Conservation (phyloP, 2,888 invertebrate genomes). For the Neuroscelio doddi region DNA sequence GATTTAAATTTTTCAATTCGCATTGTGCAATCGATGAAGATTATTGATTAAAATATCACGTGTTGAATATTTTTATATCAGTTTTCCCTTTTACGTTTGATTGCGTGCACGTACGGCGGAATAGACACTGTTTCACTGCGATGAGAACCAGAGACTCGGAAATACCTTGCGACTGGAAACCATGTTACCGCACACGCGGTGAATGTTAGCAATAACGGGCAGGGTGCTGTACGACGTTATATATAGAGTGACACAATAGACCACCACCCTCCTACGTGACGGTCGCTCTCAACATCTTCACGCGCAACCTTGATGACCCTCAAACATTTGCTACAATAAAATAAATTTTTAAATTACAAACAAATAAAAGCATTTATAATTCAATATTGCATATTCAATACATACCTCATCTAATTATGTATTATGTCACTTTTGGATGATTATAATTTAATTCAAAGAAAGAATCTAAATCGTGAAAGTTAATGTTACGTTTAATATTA, state of each 20-base stretch:
- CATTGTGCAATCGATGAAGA: no score
- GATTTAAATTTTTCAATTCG: no score
- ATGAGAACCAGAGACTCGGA: constrained; percentile 47
- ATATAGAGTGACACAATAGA: constrained; percentile 70
- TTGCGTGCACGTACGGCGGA: constrained; percentile 44
- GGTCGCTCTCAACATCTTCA: constrained; percentile 27
- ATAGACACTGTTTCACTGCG: constrained; percentile 50
- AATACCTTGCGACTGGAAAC: constrained; percentile 70
- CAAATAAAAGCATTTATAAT: no score
- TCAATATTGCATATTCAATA: no score
- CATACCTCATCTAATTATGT: no score
- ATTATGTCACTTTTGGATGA: no score
- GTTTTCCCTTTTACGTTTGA: constrained; percentile 29
- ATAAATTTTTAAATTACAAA: no score
- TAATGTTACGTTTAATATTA: no score
- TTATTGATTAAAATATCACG: no score
- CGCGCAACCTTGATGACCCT: constrained; percentile 62
- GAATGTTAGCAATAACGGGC: constrained; percentile 70
- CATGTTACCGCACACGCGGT: constrained; percentile 72
- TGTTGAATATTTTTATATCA: constrained; percentile 1
- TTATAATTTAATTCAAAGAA: no score
- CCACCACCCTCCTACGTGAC: constrained; percentile 52
- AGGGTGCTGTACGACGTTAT: constrained; percentile 65
- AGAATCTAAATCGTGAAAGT: no score
- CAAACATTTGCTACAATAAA: constrained; percentile 27